Evolutionary conservation across 92 coral and sea anemone species (phyloP).

Genomic region (Isaurus tuberculatus): DNA sequence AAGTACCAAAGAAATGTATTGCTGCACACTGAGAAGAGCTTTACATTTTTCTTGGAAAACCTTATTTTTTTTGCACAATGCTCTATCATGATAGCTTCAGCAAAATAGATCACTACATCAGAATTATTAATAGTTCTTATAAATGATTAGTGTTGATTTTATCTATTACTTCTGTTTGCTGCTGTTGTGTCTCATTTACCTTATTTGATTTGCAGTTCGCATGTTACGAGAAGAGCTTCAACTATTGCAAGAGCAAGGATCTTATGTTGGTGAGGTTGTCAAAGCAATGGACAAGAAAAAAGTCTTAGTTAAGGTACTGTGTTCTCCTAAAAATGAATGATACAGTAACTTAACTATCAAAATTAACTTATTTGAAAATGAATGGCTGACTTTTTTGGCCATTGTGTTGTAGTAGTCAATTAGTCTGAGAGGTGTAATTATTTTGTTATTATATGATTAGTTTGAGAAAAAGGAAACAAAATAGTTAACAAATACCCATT

Average conservation of each 20-base stretch:
- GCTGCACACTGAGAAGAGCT: too few species aligned
- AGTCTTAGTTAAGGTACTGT: conserved; percentile 91
- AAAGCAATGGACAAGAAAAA: conserved; percentile 99
- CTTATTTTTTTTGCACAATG: too few species aligned
- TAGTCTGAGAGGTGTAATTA: too few species aligned
- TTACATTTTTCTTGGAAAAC: too few species aligned
- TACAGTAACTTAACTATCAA: neutral
- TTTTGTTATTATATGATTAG: too few species aligned
- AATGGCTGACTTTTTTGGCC: too few species aligned
- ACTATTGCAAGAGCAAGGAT: conserved; percentile 96
- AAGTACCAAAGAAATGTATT: too few species aligned
- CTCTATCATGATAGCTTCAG: too few species aligned
- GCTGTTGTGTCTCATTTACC: neutral
- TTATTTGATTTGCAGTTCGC: conserved; percentile 65
- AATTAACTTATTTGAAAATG: neutral
- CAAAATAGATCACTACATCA: too few species aligned
- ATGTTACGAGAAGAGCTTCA: conserved; percentile 98
- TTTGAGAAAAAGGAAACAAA: too few species aligned
- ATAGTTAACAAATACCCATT: too few species aligned
- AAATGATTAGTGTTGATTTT: neutral
- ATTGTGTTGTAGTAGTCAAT: neutral
- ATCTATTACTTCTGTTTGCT: neutral
- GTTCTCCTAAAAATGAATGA: neutral
- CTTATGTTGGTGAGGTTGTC: conserved; percentile 99
- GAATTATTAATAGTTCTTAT: too few species aligned